Evolutionary conservation across 2,888 invertebrate genomes (phyloP), one percentile per base, ranked within the genome.

Genomic region (Noctua comes): DNA sequence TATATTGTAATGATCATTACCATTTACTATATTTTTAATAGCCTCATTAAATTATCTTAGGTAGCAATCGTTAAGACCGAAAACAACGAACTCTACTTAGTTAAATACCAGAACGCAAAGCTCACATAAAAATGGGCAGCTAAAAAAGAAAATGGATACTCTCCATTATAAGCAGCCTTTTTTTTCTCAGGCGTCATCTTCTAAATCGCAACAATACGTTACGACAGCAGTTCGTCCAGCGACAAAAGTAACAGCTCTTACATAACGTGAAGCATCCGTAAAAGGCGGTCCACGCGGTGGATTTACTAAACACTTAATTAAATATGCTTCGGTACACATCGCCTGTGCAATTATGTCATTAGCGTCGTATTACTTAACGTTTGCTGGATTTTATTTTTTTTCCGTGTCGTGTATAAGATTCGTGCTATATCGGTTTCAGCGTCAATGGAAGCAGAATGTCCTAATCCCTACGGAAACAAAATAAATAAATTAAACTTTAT

Each of bases 261-360:
- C 73, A 82, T 86, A 88, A 89, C 43, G 24, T n/a, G 62, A 69
- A 79, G 68, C 81, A 78, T 76, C 85, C 89, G 82, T 77, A 79
- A 72, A 77, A 76, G 77, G 81, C 64, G 69, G 82, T 68, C 73
- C 83, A 87, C 89, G 89, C 85, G 77, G 70, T 73, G 68, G 85
- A 82, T 84, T 80, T 87, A 88, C 89, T 85, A 88, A 90, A 85
- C 90, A 88, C 69, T 79, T 72, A 79, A 80, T 88, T 83, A 81
- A 72, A 78, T 86, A 88, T 87, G 79, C 87, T 72, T 78, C 87
- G 82, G 76, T 79, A 69, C 76, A 88, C 87, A 79, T 89, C 57
- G 70, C 73, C 83, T 83, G 76, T 72, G 86, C 84, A 86, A 79
- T 84, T 88, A 83, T 88, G 86, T 86, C 86, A 89, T 89, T 86